These are phyloP conservation scores for Lonchura striata DNA, from an alignment of 2,113 vertebrate species.

Conservation along the genomic window DNA sequence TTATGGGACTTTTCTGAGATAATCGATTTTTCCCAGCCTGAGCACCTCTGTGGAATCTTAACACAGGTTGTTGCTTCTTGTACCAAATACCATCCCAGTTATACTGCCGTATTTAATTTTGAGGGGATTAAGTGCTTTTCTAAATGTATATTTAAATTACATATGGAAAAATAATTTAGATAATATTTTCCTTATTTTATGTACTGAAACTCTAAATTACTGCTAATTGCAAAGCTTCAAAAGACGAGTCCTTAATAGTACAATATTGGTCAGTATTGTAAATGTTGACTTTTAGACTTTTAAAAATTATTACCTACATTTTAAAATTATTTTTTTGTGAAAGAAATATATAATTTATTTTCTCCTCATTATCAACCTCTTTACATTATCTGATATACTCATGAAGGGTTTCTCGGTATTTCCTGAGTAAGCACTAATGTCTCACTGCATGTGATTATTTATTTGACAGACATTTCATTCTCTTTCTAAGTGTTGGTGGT, in stretches of 20 bases:
- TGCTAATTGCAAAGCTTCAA: not conserved
- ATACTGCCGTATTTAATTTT: not conserved
- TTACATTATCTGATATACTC: not conserved
- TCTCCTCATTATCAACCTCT: not conserved
- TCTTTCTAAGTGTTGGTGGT: not conserved
- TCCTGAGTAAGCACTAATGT: not conserved
- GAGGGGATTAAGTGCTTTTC: not conserved
- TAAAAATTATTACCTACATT: not conserved
- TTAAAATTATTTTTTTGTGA: not conserved
- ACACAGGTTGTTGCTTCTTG: not conserved
- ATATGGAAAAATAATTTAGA: not conserved
- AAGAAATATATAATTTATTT: not conserved
- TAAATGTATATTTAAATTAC: not conserved
- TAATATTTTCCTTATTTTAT: not conserved
- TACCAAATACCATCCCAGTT: not conserved
- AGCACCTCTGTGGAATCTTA: rapidly evolving
- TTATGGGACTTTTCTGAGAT: not conserved
- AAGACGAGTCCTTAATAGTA: not conserved
- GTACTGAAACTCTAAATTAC: not conserved
- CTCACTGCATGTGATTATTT: not conserved
- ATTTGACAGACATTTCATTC: not conserved
- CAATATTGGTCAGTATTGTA: not conserved
- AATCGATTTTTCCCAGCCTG: not conserved
- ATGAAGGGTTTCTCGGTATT: not conserved
- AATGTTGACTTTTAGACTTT: not conserved